Conservation (phyloP, 2,888 invertebrate species). For the Papilio protenor region DNA sequence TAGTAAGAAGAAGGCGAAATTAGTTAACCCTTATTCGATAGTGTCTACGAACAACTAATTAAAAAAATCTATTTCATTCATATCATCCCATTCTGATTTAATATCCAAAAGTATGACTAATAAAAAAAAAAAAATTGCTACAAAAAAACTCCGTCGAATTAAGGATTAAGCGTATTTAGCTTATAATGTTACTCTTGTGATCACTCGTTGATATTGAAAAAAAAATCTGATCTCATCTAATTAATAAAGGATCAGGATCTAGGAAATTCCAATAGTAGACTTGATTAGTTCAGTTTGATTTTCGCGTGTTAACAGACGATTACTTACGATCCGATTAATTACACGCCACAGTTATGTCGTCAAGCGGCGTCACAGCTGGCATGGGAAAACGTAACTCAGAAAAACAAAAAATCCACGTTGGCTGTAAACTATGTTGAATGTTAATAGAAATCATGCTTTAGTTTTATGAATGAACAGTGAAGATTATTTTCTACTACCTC, state of each 20-base stretch:
- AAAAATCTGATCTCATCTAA: slow-evolving; percentile 30
- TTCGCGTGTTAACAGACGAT: slow-evolving; percentile 50
- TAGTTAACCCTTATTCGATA: too few relatives aligned
- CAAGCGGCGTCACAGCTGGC: slow-evolving; percentile 63
- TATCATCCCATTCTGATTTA: too few relatives aligned
- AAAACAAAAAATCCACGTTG: not conserved
- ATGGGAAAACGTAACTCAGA: slow-evolving; percentile 50
- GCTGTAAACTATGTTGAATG: not conserved
- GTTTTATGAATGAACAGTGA: not conserved
- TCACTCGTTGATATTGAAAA: not conserved
- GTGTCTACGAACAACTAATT: too few relatives aligned
- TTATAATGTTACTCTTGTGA: too few relatives aligned
- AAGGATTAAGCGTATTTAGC: too few relatives aligned
- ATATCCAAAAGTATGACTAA: too few relatives aligned
- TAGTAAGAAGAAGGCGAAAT: not conserved
- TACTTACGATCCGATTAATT: slow-evolving; percentile 49
- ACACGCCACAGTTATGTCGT: slow-evolving; percentile 51
- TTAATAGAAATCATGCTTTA: not conserved
- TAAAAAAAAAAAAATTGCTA: too few relatives aligned
- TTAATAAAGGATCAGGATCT: slow-evolving; percentile 60
- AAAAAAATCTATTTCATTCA: too few relatives aligned
- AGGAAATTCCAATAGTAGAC: slow-evolving; percentile 62
- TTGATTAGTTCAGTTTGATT: slow-evolving; percentile 50
- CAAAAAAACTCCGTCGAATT: too few relatives aligned
- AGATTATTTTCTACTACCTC: too few relatives aligned